Base-by-base conservation (phyloP, 2,113 vertebrate species). In the Lepus europaeus region DNA sequence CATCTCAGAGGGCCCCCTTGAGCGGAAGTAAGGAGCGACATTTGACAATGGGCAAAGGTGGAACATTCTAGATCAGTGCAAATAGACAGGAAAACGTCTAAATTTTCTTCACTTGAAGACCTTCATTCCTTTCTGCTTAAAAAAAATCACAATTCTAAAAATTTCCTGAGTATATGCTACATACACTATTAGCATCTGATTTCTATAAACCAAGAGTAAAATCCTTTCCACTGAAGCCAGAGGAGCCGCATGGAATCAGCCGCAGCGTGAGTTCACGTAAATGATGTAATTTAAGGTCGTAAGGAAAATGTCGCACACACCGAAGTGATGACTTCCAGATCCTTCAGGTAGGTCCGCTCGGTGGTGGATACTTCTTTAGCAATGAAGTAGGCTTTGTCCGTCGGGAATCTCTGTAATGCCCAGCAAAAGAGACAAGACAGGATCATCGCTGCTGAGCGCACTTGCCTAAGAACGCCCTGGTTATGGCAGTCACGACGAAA, bases 291-390 rank as follows among this genome's bases (percentile, higher is more conserved):
- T 87, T 17, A 83, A 0, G 33, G 56, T 23, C 74, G 51, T 9
- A 25, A 68, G 81, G 80, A 87, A 36, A 90, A 92, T 0, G 19
- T 29, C n/a, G 14, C 56, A 97, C 98, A 97, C 98, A 99, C 99
- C 98, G 98, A 98, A 4, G 99, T 99, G 98, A 99, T 99, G 97
- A 99, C 99, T 98, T 99, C 99, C 53, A 99, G 99, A 94, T 99
- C 99, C 98, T 99, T 99, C 98, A 99, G 97, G 96, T 99, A 99
- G 0, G 99, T 99, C 88, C 99, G 98, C 89, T 99, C 99, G 0
- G 99, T 99, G 84, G 99, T 99, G 0, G 99, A 99, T 79, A 99
- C 98, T 97, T 99, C 99, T 97, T 99, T 99, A 95, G 99, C 99
- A 22, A 99, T 99, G 98, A 99, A 99, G 97, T 99, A 99, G 19